Conservation (phyloP, 2,888 invertebrate genomes). For the Hetaerina titia region DNA sequence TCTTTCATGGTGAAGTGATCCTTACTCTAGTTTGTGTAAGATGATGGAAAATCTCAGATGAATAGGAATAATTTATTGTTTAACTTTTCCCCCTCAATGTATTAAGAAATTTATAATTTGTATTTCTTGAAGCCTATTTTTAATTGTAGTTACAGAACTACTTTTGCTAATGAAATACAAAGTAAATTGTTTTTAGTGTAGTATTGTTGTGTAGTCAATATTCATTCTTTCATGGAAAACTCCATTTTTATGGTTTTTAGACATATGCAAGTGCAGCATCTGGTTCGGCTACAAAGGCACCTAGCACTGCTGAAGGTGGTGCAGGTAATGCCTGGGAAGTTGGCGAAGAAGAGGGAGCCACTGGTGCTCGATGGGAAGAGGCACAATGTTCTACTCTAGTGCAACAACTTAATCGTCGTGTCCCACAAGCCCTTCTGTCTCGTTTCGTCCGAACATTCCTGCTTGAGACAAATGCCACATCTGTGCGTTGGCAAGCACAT, state of each 20-base stretch:
- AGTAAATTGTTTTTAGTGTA: too few relatives aligned
- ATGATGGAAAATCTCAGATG: too few relatives aligned
- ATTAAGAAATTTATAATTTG: too few relatives aligned
- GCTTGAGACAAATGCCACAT: conserved; percentile 94
- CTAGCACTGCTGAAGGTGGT: background rate
- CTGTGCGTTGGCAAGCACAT: conserved; percentile 97
- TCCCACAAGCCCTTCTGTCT: conserved; percentile 82
- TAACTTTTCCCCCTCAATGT: too few relatives aligned
- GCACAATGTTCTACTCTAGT: conserved; percentile 84
- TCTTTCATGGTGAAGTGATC: too few relatives aligned
- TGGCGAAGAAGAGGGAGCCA: conserved; percentile 71
- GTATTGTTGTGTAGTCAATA: too few relatives aligned
- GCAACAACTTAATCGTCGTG: conserved; percentile 84
- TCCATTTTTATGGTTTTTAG: background rate
- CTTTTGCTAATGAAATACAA: too few relatives aligned
- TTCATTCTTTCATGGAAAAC: background rate
- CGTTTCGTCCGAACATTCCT: conserved; percentile 94
- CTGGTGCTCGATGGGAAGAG: conserved; percentile 82
- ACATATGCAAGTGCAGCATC: conserved; percentile 45
- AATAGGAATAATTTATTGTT: too few relatives aligned
- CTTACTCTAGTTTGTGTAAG: too few relatives aligned
- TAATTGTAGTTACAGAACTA: too few relatives aligned
- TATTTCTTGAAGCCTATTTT: too few relatives aligned
- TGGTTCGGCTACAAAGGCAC: background rate
- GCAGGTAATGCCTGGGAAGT: conserved; percentile 57